These are phyloP conservation scores for Leuciscus idus DNA, from an alignment of 2,113 vertebrate genomes.

Conservation along the genomic window DNA sequence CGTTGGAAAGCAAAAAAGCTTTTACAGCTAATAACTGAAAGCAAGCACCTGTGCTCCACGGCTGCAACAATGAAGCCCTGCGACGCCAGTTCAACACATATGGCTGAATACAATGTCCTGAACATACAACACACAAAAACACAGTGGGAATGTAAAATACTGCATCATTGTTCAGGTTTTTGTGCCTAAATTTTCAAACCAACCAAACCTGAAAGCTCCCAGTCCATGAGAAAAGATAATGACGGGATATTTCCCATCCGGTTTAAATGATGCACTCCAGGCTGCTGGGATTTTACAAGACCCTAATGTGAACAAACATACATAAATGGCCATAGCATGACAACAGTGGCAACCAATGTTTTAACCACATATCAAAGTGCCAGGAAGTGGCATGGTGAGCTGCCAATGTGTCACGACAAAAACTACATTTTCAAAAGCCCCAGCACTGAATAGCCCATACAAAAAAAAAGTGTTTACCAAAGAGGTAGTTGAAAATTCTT, in stretches of 20 bases:
- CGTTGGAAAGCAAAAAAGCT: neutral
- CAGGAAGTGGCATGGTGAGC: neutral
- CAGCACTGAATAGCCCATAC: neutral
- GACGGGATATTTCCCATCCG: slow-evolving; percentile 86
- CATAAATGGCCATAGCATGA: slow-evolving; percentile 7
- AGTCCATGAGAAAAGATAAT: slow-evolving; percentile 95
- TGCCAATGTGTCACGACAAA: neutral
- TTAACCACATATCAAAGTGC: neutral
- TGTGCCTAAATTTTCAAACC: neutral
- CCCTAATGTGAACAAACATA: slow-evolving; percentile 70
- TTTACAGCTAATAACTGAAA: slow-evolving; percentile 26
- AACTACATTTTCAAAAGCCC: neutral
- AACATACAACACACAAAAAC: slow-evolving; percentile 47
- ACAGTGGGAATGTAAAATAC: neutral
- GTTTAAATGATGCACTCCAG: slow-evolving; percentile 84
- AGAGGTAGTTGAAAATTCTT: slow-evolving; percentile 79
- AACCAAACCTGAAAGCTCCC: slow-evolving; percentile 90
- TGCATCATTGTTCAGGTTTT: neutral
- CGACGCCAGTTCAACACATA: slow-evolving; percentile 92
- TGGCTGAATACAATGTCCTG: slow-evolving; percentile 93
- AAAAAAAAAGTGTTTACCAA: slow-evolving; percentile 78
- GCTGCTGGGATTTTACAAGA: slow-evolving; percentile 85
- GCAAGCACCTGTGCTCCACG: slow-evolving; percentile 91
- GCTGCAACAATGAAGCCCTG: slow-evolving; percentile 92
- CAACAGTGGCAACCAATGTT: neutral